These are phyloP conservation scores for Disparrhopalites patrizii DNA, from an alignment of 2,888 invertebrate genomes.

Conservation along the genomic window DNA sequence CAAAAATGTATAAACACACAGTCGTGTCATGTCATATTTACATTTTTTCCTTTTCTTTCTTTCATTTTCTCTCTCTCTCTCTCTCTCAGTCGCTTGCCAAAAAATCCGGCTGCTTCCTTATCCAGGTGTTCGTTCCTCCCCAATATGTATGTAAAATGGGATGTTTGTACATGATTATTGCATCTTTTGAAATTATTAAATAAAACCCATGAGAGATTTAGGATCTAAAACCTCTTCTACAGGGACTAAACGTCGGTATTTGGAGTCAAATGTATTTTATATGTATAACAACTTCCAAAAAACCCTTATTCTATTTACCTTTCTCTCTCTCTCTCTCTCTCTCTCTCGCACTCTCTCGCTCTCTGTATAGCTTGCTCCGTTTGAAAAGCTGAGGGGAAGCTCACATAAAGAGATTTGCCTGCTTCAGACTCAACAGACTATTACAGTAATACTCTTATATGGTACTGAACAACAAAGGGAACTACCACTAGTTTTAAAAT, in stretches of 20 bases:
- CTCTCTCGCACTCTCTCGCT: too few relatives aligned
- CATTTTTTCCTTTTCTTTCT: too few relatives aligned
- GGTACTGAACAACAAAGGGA: neutral
- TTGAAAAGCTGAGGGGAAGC: constrained; percentile 2
- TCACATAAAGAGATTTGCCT: constrained; percentile 18
- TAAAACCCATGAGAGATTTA: constrained; percentile 18
- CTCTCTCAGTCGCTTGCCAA: neutral
- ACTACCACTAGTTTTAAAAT: constrained; percentile 9
- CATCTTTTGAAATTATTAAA: constrained; percentile 4
- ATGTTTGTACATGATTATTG: neutral
- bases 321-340: too few relatives aligned
- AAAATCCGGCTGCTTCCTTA: constrained; percentile 8
- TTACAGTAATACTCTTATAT: neutral
- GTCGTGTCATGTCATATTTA: constrained; percentile 16
- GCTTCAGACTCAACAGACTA: neutral
- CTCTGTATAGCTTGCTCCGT: too few relatives aligned
- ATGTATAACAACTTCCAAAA: neutral
- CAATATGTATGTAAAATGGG: neutral
- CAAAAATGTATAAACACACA: too few relatives aligned
- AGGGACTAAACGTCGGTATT: too few relatives aligned
- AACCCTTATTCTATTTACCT: neutral
- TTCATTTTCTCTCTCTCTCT: too few relatives aligned
- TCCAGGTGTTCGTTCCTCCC: constrained; percentile 14
- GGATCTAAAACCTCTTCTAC: too few relatives aligned
- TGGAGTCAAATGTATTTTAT: too few relatives aligned